These are phyloP conservation scores for Cacatua alba DNA, from an alignment of 2,113 vertebrate genomes.

Conservation along the genomic window DNA sequence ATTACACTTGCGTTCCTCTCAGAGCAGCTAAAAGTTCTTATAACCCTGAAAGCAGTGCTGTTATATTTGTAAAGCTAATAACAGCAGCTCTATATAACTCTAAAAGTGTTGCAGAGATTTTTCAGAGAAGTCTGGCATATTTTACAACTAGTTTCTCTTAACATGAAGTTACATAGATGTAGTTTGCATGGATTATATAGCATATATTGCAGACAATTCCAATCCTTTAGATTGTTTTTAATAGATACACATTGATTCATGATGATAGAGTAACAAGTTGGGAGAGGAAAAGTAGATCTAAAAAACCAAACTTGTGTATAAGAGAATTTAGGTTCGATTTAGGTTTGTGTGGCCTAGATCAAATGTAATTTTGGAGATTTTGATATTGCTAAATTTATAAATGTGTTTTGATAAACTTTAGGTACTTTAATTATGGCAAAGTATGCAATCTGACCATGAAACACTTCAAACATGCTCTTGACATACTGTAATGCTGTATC, in stretches of 20 bases:
- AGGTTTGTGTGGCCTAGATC: neutral
- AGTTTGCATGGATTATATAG: neutral
- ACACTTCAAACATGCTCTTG: neutral
- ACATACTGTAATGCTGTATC: rapidly evolving
- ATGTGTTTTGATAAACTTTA: neutral
- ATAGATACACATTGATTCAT: neutral
- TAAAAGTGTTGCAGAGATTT: neutral
- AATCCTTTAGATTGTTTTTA: neutral
- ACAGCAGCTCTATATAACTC: neutral
- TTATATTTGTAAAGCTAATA: neutral
- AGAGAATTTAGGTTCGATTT: neutral
- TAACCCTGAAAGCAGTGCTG: neutral
- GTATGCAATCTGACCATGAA: neutral
- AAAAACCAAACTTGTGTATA: rapidly evolving
- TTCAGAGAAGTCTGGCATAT: neutral
- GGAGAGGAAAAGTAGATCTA: neutral
- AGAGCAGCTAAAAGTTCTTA: neutral
- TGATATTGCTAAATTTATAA: neutral
- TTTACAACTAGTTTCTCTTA: neutral
- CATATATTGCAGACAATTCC: neutral
- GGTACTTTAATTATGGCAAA: neutral
- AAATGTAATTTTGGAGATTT: neutral
- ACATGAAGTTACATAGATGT: neutral
- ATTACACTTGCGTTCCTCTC: neutral
- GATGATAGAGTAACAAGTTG: neutral